Conservation (phyloP, 2,113 vertebrate genomes). For the Cyprinus carpio region DNA sequence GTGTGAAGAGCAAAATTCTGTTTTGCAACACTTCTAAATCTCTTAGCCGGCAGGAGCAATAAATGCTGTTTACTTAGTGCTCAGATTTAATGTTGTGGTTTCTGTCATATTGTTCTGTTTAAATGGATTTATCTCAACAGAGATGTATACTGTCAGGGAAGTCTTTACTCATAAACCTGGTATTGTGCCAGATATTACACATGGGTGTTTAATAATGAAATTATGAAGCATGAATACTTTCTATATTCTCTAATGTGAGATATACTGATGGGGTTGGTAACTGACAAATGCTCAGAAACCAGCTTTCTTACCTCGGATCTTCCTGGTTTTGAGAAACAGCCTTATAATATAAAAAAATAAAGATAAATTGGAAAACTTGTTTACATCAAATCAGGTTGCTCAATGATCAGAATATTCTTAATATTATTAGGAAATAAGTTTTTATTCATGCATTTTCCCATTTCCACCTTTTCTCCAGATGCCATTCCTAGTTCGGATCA, state of each 20-base stretch:
- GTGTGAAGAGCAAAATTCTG: slow-evolving; percentile 33
- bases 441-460: neutral
- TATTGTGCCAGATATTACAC: neutral
- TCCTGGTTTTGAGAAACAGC: no score
- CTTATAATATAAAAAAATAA: no score
- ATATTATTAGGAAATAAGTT: neutral
- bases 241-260: no score
- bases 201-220: no score
- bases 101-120: neutral
- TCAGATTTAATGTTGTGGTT: neutral
- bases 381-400: no score
- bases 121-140: neutral
- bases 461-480: slow-evolving; percentile 70
- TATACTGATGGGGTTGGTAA: no score
- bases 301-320: no score
- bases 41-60: neutral
- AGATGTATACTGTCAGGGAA: neutral
- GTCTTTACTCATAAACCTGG: neutral
- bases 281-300: no score
- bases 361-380: no score
- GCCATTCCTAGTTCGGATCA: slow-evolving; percentile 95
- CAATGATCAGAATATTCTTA: no score
- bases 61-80: neutral
- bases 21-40: neutral
- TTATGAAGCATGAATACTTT: no score